Base-by-base conservation (phyloP, 1,140 invertebrate genomes). In the Rhopalosiphum padi region DNA sequence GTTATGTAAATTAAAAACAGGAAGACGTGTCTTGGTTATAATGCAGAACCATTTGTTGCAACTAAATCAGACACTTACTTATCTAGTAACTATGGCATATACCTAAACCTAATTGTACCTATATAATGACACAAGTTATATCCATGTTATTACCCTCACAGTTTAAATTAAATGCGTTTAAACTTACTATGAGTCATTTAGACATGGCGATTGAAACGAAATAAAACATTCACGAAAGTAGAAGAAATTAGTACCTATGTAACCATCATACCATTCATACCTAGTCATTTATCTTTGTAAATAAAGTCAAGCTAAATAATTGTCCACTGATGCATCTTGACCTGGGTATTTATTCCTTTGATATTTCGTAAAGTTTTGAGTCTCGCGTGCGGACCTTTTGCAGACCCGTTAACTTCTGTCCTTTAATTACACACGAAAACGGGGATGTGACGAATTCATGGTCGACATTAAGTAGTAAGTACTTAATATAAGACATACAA, bases 401-500 rank as follows among this genome's bases (percentile, higher is more conserved):
- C 23, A 43, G 83, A 41, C 41, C 41, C 83, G 23, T 43, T 21
- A 86, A 86, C 83, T 86, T 43, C 23, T 86, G 83, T 86, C 41
- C 83, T 86, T 43, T 86, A 86, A 86, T 86, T 86, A 86, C 83
- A 86, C 22, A 43, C 23, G 83, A 86, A 86, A 86, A 86, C 15
- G 83, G 83, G 60, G 37, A 43, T 86, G 37, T 86, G 83, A 11
- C 41, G 22, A 43, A 77, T 77, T 86, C 41, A 46, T 25, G 83
- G 83, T 86, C 11, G 37, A 22, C 1, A 11, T 86, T 41, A 25
- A 51, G 55, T n/a, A 77, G 51, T 41, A 25, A 51, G 55, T n/a
- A 77, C 60, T 83, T 86, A 86, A 43, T 86, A 43, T 23, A 83
- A 83, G 82, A 83, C 82, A 83, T 37, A 83, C 23, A 43, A 41